Evolutionary conservation across 64 coral and sea anemone species (phyloP), one percentile per base, ranked within the genome.

Genomic region (Dendrophyllia cribrosa): DNA sequence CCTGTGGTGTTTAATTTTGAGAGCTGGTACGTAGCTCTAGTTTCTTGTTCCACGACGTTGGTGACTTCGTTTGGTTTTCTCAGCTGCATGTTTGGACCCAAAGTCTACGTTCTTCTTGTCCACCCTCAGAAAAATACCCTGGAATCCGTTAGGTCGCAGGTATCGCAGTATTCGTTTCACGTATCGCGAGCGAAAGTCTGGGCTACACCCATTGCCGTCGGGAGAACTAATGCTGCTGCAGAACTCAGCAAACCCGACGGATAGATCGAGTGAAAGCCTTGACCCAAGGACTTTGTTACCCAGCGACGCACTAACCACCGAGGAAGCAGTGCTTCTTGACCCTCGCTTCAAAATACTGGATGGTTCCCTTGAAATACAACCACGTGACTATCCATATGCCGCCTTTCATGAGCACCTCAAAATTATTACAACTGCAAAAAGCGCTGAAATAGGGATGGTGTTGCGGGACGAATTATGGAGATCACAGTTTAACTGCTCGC

Each of bases 41-140:
- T 94, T n/a, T 89, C 93, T 0, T 94, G 93, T 69, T 88, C 82
- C n/a, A 89, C 93, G 4, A 89, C 93, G 20, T 58, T 94, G 43
- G 88, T 94, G 51, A 76, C 76, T 16, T 69, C 86, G 17, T 77
- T 82, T 26, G 93, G 93, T 55, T 70, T 94, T 8, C 12, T 94
- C 4, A 72, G 70, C 10, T 94, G 93, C 17, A 94, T 94, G 56
- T 94, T 90, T 77, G 77, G 79, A 56, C 87, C 93, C n/a, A 94
- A 90, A 67, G 49, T 94, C 7, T 90, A 89, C 55, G 58, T 94
- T 22, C 74, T 94, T 59, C 47, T 94, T 13, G 67, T 94, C 7
- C 71, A 86, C 1, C 93, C 87, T 34, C 87, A 86, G 25, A 86
- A 90, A 53, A 94, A 94, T 59, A 94, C 87, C 7, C 43, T 74